These are phyloP conservation scores for Cygnus olor DNA, from an alignment of 2,797 vertebrate genomes.

Conservation along the genomic window DNA sequence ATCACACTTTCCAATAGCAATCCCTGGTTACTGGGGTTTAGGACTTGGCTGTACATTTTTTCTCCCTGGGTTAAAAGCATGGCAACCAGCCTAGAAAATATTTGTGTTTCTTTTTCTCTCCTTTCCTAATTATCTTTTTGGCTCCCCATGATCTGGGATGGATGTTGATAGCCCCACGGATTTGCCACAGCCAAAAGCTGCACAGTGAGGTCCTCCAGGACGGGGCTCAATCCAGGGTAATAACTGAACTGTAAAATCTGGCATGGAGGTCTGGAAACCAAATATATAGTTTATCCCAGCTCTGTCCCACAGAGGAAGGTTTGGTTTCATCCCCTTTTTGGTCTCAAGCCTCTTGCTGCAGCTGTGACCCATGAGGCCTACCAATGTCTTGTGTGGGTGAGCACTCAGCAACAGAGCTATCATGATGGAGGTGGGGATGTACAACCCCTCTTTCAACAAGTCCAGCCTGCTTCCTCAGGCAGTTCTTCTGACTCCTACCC, in stretches of 20 bases:
- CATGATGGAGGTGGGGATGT: not conserved
- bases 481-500: not conserved
- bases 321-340: not conserved
- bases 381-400: not conserved
- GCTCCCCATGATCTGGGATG: not conserved
- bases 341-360: not conserved
- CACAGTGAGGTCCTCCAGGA: not conserved
- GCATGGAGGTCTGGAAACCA: not conserved
- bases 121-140: slow-evolving; percentile 1
- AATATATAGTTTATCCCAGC: not conserved
- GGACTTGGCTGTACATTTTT: not conserved
- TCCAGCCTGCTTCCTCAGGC: not conserved
- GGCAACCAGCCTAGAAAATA: not conserved
- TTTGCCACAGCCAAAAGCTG: not conserved
- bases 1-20: not conserved
- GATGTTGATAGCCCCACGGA: not conserved
- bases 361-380: not conserved
- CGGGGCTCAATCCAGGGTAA: not conserved
- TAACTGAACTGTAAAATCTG: not conserved
- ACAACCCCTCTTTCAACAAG: not conserved
- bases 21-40: not conserved
- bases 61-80: not conserved
- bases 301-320: not conserved
- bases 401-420: not conserved
- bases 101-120: slow-evolving; percentile 1